Evolutionary conservation across 2,888 invertebrate species (phyloP).

Genomic region (Leistus spinibarbis): DNA sequence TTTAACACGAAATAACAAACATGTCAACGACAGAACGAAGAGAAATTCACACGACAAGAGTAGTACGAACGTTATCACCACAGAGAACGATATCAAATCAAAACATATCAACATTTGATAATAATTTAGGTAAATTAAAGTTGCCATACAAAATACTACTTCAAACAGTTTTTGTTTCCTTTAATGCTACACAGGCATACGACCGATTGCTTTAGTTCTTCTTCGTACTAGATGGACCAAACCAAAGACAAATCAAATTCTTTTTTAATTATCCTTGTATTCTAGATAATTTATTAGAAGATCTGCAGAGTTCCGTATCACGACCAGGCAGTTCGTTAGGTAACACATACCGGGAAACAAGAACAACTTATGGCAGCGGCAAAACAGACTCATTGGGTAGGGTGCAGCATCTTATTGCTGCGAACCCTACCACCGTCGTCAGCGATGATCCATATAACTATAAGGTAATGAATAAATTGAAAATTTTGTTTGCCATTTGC

Average conservation of each 20-base stretch:
- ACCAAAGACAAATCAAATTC: no score
- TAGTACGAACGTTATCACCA: slow-evolving; percentile 53
- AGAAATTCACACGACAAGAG: slow-evolving; percentile 55
- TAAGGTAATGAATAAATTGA: slow-evolving; percentile 47
- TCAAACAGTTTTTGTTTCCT: neutral
- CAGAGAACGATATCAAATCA: slow-evolving; percentile 50
- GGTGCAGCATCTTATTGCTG: slow-evolving; percentile 50
- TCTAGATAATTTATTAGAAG: slow-evolving; percentile 56
- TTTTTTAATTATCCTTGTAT: no score
- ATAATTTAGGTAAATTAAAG: slow-evolving; percentile 52
- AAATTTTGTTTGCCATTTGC: no score
- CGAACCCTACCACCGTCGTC: slow-evolving; percentile 55
- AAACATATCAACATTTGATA: slow-evolving; percentile 54
- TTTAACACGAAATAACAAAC: slow-evolving; percentile 37
- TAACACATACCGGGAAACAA: slow-evolving; percentile 48
- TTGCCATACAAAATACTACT: neutral
- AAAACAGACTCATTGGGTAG: slow-evolving; percentile 52
- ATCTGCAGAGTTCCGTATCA: slow-evolving; percentile 56
- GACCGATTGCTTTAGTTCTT: neutral
- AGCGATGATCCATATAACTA: slow-evolving; percentile 55
- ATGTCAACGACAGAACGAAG: slow-evolving; percentile 57
- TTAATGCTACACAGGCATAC: no score
- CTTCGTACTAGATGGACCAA: neutral
- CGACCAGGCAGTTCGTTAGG: slow-evolving; percentile 53
- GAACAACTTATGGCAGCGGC: slow-evolving; percentile 44